Percentiles rank a stretch among this genome's conserved stretches.
These are phyloP conservation scores for Habrosyne pyritoides DNA, from an alignment of 2,888 invertebrate genomes.

Conservation along the genomic window DNA sequence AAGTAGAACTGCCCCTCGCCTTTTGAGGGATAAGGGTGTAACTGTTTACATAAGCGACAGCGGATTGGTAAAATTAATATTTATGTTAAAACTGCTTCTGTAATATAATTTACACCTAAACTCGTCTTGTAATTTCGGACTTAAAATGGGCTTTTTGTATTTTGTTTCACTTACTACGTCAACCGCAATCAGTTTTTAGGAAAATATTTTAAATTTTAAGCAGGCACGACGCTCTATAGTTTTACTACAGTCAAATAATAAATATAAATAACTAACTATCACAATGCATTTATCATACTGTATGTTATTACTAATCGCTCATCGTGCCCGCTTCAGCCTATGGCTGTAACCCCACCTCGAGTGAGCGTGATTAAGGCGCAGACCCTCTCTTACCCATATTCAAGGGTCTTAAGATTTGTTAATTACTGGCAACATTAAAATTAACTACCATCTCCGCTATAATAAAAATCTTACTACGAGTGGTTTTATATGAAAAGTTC, in stretches of 20 bases:
- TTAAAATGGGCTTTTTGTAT: too few species aligned
- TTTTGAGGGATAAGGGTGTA: slow-evolving; percentile 42
- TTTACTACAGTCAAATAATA: too few species aligned
- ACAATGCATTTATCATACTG: too few species aligned
- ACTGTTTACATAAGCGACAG: slow-evolving; percentile 26
- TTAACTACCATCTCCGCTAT: slow-evolving; percentile 68
- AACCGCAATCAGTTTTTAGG: too few species aligned
- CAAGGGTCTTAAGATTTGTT: slow-evolving; percentile 76
- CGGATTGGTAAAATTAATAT: slow-evolving; percentile 12
- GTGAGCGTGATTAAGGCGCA: slow-evolving; percentile 58
- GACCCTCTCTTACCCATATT: slow-evolving; percentile 63
- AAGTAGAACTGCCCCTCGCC: slow-evolving; percentile 56
- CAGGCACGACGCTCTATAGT: too few species aligned
- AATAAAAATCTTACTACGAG: slow-evolving; percentile 54
- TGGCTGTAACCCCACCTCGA: slow-evolving; percentile 21
- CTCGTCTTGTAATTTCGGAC: too few species aligned
- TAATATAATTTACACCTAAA: too few species aligned
- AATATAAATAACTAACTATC: too few species aligned
- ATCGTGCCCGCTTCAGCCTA: slow-evolving; percentile 26
- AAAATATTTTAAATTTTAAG: too few species aligned
- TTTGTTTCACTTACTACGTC: too few species aligned
- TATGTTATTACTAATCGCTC: background rate
- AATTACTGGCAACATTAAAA: slow-evolving; percentile 78
- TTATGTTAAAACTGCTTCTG: too few species aligned
- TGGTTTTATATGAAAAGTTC: slow-evolving; percentile 33